phyloP scores from a whole-genome alignment of 2,113 vertebrate species.

The Dicrurus megarhynchus region DNA sequence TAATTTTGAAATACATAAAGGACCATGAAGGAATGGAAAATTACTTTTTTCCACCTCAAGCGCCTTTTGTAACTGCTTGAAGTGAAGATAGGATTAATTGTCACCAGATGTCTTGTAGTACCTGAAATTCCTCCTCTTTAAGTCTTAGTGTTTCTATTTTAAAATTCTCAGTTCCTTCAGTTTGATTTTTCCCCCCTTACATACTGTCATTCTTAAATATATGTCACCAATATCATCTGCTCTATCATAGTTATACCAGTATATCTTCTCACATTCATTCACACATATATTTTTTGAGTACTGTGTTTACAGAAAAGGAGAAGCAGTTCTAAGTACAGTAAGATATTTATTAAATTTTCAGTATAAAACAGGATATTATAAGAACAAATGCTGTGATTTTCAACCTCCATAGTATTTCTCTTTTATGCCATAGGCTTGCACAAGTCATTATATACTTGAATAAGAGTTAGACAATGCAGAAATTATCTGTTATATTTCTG shows the following conservation, averaged over 20 bases:
- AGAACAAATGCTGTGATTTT: background rate
- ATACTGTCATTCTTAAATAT: background rate
- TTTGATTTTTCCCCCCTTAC: background rate
- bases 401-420: background rate
- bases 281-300: background rate
- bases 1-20: background rate
- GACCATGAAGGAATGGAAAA: background rate
- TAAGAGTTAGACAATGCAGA: background rate
- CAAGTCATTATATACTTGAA: background rate
- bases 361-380: background rate
- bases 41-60: background rate
- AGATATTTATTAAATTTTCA: background rate
- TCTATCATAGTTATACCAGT: background rate
- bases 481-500: background rate
- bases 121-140: background rate
- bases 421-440: background rate
- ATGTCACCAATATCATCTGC: background rate
- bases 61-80: background rate
- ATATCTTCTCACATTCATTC: background rate
- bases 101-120: background rate
- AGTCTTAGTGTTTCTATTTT: background rate
- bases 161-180: fast-evolving
- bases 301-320: background rate
- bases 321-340: background rate
- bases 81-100: background rate